Conservation (phyloP, 1,140 invertebrate genomes). For the Bombus confusus region DNA sequence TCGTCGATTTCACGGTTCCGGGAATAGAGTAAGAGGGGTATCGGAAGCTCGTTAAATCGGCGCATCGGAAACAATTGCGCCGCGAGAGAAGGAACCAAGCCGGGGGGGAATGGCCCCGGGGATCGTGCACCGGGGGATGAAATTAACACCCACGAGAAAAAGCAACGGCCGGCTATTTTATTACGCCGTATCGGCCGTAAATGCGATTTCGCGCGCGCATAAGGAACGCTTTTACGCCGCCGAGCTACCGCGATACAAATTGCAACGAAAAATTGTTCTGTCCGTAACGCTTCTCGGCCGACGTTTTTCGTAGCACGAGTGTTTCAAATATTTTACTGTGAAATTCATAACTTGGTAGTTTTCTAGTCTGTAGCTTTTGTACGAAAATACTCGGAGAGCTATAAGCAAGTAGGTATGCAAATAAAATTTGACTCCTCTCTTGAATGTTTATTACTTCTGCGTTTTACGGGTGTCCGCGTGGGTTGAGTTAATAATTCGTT, state of each 20-base stretch:
- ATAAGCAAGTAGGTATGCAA: no score
- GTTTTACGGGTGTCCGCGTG: no score
- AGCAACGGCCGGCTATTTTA: slow-evolving; percentile 33
- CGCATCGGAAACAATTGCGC: slow-evolving; percentile 56
- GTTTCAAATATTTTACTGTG: no score
- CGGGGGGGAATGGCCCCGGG: not conserved
- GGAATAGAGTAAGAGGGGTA: slow-evolving; percentile 32
- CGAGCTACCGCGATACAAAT: not conserved
- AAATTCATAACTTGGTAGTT: no score
- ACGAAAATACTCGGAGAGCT: no score
- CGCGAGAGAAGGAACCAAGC: not conserved
- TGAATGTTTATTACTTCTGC: no score
- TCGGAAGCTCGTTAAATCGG: slow-evolving; percentile 49
- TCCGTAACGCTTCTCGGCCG: not conserved
- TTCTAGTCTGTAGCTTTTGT: no score
- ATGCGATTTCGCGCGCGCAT: slow-evolving; percentile 13
- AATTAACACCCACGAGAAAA: slow-evolving; percentile 51
- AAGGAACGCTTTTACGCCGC: not conserved
- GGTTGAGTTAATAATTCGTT: no score
- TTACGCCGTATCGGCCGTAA: slow-evolving; percentile 19
- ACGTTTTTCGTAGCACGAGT: not conserved
- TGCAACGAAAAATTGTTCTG: not conserved
- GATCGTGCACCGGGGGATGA: slow-evolving; percentile 11
- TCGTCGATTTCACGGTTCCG: slow-evolving; percentile 49
- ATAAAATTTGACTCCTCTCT: no score